These are phyloP conservation scores for Anneissia japonica DNA, from an alignment of 35 echinoderm and acorn worm species.

Conservation along the genomic window DNA sequence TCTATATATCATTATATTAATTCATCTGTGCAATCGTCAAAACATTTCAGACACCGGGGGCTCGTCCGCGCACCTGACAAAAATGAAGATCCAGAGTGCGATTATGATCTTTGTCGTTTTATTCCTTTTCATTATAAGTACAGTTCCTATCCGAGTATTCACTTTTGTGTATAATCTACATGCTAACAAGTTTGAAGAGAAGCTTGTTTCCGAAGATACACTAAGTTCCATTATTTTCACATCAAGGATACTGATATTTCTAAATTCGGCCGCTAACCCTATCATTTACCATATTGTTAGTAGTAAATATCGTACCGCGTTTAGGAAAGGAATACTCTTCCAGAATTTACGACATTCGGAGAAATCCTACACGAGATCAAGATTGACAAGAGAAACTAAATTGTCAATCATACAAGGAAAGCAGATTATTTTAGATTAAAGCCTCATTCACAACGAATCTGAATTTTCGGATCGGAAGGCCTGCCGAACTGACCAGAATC, in stretches of 20 bases:
- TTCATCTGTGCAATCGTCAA: neutral
- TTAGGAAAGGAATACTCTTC: neutral
- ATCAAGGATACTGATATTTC: neutral
- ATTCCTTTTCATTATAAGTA: neutral
- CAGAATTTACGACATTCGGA: neutral
- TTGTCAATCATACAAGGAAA: neutral
- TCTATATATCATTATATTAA: neutral
- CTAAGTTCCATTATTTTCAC: neutral
- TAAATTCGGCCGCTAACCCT: neutral
- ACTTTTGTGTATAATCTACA: neutral
- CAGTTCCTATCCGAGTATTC: neutral
- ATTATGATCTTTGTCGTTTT: neutral
- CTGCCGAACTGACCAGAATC: no score
- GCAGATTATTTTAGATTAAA: neutral
- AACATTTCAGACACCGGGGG: neutral
- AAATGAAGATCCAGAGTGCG: neutral
- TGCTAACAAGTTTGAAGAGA: neutral
- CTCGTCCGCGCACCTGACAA: neutral
- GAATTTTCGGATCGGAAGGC: no score
- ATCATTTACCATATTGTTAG: neutral
- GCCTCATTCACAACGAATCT: no score
- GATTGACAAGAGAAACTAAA: neutral
- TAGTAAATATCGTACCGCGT: neutral
- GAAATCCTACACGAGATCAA: neutral
- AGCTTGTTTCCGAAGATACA: neutral